Percentiles rank a stretch among this genome's conserved stretches.
These are phyloP conservation scores for Pelochelys cantorii DNA, from an alignment of 2,797 vertebrate species.

Conservation along the genomic window DNA sequence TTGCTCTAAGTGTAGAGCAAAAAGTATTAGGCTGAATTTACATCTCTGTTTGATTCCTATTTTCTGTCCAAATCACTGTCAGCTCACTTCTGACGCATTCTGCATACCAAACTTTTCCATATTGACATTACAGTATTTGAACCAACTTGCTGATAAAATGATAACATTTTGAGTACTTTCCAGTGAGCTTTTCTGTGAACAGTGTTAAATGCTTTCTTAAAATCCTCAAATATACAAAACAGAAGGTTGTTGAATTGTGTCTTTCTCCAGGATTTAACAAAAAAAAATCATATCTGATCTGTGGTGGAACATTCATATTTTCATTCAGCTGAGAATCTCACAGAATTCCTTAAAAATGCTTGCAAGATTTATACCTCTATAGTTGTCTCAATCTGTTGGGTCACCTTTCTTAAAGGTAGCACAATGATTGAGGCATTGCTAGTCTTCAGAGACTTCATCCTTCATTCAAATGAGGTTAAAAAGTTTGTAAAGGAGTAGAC, in stretches of 20 bases:
- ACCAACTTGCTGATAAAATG: not conserved
- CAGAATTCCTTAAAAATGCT: not conserved
- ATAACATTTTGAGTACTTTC: not conserved
- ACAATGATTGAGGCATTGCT: not conserved
- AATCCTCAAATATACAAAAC: not conserved
- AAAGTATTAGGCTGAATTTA: not conserved
- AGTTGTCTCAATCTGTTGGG: not conserved
- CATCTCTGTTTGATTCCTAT: not conserved
- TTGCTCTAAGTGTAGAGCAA: not conserved
- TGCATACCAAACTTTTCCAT: not conserved
- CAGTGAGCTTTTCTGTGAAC: not conserved
- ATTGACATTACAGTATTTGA: not conserved
- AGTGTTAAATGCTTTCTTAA: not conserved
- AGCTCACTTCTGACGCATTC: not conserved
- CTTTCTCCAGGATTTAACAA: not conserved
- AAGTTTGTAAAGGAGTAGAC: not conserved
- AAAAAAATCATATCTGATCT: not conserved
- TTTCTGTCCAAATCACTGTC: not conserved
- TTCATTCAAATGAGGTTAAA: not conserved
- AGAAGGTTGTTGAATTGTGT: not conserved
- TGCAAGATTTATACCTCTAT: not conserved
- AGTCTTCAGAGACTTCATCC: not conserved
- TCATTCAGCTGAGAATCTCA: not conserved
- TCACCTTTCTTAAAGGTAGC: not conserved
- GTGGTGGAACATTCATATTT: not conserved